Percentiles rank a stretch among this genome's conserved stretches.
phyloP scores from a whole-genome alignment of 2,113 vertebrate genomes.

The Pica pica region DNA sequence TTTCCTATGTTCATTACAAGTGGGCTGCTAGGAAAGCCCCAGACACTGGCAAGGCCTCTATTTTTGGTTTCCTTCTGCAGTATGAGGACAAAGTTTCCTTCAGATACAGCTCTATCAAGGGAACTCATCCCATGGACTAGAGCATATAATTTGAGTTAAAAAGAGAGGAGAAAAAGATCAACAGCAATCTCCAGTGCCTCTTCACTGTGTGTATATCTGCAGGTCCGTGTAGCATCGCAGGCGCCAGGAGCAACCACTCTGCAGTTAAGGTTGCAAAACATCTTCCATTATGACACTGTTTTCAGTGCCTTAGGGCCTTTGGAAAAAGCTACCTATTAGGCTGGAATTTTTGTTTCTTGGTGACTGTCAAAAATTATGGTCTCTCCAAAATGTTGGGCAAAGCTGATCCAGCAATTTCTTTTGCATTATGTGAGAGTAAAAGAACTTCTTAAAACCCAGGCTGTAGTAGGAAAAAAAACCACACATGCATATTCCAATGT shows the following conservation, averaged over 20 bases:
- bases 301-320: neutral
- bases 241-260: neutral
- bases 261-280: neutral
- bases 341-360: neutral
- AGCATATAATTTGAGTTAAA: slow-evolving; percentile 38
- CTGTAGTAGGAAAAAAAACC: neutral
- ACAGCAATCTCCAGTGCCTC: neutral
- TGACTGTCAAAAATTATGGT: neutral
- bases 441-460: neutral
- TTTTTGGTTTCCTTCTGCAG: slow-evolving; percentile 54
- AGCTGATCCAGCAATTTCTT: neutral
- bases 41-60: slow-evolving; percentile 41
- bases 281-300: neutral
- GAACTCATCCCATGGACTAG: slow-evolving; percentile 13
- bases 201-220: neutral
- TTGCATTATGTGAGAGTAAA: neutral
- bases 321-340: neutral
- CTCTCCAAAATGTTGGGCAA: neutral
- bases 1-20: slow-evolving; percentile 54
- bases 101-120: slow-evolving; percentile 24
- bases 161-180: neutral
- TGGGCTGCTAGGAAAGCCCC: slow-evolving; percentile 42
- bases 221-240: neutral
- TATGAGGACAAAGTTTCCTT: slow-evolving; percentile 52
- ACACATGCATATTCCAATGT: neutral